Percentiles rank a stretch among this genome's conserved stretches.
Evolutionary conservation across 1,140 invertebrate species (phyloP).

Genomic region (Trichonephila clavipes): DNA sequence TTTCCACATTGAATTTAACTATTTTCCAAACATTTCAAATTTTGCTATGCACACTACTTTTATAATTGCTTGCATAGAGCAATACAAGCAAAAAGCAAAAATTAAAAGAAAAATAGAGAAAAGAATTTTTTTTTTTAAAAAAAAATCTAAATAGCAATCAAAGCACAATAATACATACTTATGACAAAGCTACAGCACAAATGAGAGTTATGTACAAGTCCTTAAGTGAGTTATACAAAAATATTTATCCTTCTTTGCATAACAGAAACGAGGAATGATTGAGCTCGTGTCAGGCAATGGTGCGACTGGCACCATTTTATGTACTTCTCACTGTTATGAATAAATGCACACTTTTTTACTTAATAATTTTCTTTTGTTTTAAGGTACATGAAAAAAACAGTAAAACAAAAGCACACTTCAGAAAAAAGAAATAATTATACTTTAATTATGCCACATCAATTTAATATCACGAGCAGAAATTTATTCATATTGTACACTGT

Average conservation of each 20-base stretch:
- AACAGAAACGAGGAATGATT: constrained; percentile 77
- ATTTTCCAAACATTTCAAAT: background rate
- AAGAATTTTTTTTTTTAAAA: background rate
- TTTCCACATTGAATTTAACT: constrained; percentile 42
- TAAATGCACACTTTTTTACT: constrained; percentile 63
- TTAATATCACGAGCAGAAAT: constrained; percentile 4
- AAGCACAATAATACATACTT: constrained; percentile 59
- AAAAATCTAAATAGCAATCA: constrained; percentile 35
- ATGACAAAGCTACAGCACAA: constrained; percentile 72
- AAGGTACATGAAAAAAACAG: background rate
- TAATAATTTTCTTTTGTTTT: constrained; percentile 9
- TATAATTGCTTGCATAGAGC: no score
- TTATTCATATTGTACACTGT: background rate
- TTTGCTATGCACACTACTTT: background rate
- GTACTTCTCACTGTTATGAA: constrained; percentile 74
- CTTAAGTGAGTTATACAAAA: constrained; percentile 76
- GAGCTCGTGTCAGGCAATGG: constrained; percentile 75
- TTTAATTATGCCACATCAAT: background rate
- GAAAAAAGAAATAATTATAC: background rate
- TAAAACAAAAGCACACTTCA: background rate
- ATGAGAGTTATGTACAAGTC: constrained; percentile 74
- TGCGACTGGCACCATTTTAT: constrained; percentile 65
- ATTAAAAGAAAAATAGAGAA: background rate
- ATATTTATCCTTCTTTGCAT: constrained; percentile 74
- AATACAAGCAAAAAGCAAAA: background rate